Base-by-base conservation (phyloP, 2,113 vertebrate genomes). In the Aphyosemion australe region DNA sequence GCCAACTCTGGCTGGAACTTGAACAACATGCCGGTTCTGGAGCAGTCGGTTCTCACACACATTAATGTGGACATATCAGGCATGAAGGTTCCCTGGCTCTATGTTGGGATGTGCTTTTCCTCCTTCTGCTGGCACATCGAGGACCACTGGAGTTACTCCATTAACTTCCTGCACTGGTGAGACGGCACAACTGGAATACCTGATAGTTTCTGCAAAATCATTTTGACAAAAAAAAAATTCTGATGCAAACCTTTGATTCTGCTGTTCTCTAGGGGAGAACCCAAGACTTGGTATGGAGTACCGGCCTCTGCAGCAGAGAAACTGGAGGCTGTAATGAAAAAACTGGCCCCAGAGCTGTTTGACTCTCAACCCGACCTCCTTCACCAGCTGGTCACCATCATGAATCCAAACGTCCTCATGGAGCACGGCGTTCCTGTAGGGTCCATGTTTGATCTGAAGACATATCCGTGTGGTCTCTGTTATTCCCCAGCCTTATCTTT, bases 121-220 rank as follows among this genome's bases (percentile, higher is more conserved):
- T 99, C 97, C 0, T 99, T 99, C 76, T 99, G 97, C 82, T 99
- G 97, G 97, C 97, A 99, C 69, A 99, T 98, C 31, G 97, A 99
- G 80, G 97, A 99, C 84, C 97, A 99, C 88, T 99, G 97, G 97
- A 99, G 97, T 72, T 99, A 99, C 75, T 99, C 97, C 58, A 99
- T 99, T 89, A 99, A 99, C 88, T 99, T 96, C 83, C 87, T 99
- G 80, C 97, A 99, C 52, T 99, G 97, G 97, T 99, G 91, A 56
- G 93, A 55, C 8, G 2, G 1, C 15, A 11, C 41, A 37, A 37
- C 14, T 45, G 43, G 26, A 26, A 26, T 2, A 26, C 3, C 26
- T 26, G 26, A 26, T 26, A 26, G 26, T 2, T 26, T 5, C 26
- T 26, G 26, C 14, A 1, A 11, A 3, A 18, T 19, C n/a, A 10